A percentile compares a stretch with the other conserved stretches of the same genome.
Conservation (phyloP, 1,140 invertebrate species). For the Sinella curviseta region DNA sequence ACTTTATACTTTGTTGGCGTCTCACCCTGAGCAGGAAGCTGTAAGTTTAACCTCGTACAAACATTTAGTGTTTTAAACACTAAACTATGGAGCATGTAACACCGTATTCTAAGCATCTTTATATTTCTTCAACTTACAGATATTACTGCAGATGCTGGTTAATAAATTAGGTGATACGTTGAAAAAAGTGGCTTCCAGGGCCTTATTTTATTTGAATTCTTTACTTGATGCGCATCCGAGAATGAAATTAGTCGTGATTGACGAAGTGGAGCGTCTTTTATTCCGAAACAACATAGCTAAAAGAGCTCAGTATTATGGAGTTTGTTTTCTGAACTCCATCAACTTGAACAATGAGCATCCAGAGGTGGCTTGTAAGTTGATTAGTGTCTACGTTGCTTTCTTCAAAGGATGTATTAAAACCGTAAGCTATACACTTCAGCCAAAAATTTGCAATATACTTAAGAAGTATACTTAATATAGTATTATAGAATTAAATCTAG, state of each 20-base stretch:
- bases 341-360: conserved; percentile 70
- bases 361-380: conserved; percentile 75
- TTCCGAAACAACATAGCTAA: conserved; percentile 79
- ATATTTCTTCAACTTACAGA: conserved; percentile 55
- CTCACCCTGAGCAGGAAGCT: conserved; percentile 85
- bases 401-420: conserved; percentile 90
- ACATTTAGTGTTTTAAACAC: neutral
- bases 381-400: conserved; percentile 91
- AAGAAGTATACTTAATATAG: too few relatives aligned
- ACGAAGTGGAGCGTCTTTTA: conserved; percentile 84
- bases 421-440: conserved; percentile 51
- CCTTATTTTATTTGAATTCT: conserved; percentile 80
- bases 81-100: neutral
- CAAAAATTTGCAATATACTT: neutral
- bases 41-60: conserved; percentile 55
- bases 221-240: conserved; percentile 83
- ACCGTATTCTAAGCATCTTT: neutral
- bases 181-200: conserved; percentile 81
- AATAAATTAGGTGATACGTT: conserved; percentile 95
- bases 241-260: conserved; percentile 84
- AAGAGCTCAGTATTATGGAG: conserved; percentile 87
- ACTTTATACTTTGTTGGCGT: conserved; percentile 75
- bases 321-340: conserved; percentile 87
- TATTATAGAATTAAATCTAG: too few relatives aligned
- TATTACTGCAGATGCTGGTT: conserved; percentile 76